A percentile compares a stretch with the other conserved stretches of the same genome.
Evolutionary conservation across 1,140 invertebrate genomes (phyloP).

Genomic region (Macrobrachium nipponense): DNA sequence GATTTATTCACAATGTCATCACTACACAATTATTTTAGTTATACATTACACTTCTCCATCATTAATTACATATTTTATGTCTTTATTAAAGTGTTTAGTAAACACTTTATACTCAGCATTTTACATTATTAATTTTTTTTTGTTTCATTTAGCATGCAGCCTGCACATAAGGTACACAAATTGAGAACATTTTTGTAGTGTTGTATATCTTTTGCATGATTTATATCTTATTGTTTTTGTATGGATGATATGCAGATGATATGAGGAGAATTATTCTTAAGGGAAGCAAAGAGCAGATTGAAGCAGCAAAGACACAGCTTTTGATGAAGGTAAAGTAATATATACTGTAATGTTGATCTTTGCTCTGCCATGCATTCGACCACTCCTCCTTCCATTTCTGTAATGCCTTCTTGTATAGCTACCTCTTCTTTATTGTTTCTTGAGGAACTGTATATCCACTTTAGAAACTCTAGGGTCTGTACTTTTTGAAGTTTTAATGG

Average conservation of each 20-base stretch:
- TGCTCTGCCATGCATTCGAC: background rate
- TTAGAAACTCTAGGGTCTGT: too few relatives aligned
- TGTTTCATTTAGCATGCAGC: too few relatives aligned
- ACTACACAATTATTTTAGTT: too few relatives aligned
- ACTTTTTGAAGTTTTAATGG: too few relatives aligned
- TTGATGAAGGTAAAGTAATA: slow-evolving; percentile 71
- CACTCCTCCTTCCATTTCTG: background rate
- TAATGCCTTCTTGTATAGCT: too few relatives aligned
- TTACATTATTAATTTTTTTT: background rate
- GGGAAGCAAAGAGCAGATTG: slow-evolving; percentile 74
- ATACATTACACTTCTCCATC: too few relatives aligned
- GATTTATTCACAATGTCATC: too few relatives aligned
- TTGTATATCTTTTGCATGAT: slow-evolving; percentile 35
- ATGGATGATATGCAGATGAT: slow-evolving; percentile 51
- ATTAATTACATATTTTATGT: too few relatives aligned
- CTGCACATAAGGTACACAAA: background rate
- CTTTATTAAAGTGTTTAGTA: too few relatives aligned
- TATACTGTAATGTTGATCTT: background rate
- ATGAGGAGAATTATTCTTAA: slow-evolving; percentile 72
- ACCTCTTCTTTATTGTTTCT: too few relatives aligned
- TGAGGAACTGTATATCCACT: too few relatives aligned
- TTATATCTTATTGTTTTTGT: slow-evolving; percentile 22
- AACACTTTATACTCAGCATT: background rate
- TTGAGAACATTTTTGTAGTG: background rate
- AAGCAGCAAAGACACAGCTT: slow-evolving; percentile 73